Evolutionary conservation across 2,113 vertebrate genomes (phyloP).

Genomic region (Triplophysa tibetana): DNA sequence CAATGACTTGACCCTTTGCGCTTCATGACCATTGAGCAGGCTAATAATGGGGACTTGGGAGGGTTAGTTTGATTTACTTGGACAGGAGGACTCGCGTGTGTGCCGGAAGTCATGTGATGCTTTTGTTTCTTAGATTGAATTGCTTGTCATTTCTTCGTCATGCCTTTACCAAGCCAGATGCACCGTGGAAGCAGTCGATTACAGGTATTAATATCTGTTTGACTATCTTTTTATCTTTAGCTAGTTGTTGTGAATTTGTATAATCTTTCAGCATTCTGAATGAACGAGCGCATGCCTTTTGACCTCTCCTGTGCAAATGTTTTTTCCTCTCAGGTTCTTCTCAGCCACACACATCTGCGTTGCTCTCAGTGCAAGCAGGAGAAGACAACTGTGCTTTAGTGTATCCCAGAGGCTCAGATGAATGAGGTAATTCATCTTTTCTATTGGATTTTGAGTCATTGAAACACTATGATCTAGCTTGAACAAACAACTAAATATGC

Average conservation of each 20-base stretch:
- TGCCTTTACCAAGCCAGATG: background rate
- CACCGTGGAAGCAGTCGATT: background rate
- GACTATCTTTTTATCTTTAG: background rate
- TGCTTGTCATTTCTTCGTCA: background rate
- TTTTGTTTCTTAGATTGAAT: slow-evolving; percentile 1
- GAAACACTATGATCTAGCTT: too few species aligned
- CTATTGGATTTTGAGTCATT: background rate
- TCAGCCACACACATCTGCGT: background rate
- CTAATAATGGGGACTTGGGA: slow-evolving; percentile 13
- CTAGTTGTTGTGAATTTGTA: too few species aligned
- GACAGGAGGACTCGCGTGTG: background rate
- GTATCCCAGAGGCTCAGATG: background rate
- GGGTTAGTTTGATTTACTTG: slow-evolving; percentile 14
- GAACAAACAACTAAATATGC: too few species aligned
- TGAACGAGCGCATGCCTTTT: background rate
- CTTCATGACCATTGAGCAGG: background rate
- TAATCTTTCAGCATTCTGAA: too few species aligned
- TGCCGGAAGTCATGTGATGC: background rate
- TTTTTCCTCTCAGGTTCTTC: background rate
- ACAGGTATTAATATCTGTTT: background rate
- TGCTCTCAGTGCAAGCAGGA: background rate
- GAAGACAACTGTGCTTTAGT: background rate
- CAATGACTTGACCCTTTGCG: slow-evolving; percentile 16
- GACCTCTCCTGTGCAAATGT: background rate
- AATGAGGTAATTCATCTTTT: slow-evolving; percentile 15